Percentiles rank a stretch among this genome's conserved stretches.
phyloP scores from a whole-genome alignment of 2,888 invertebrate genomes.

The Pemphredon lugubris region DNA sequence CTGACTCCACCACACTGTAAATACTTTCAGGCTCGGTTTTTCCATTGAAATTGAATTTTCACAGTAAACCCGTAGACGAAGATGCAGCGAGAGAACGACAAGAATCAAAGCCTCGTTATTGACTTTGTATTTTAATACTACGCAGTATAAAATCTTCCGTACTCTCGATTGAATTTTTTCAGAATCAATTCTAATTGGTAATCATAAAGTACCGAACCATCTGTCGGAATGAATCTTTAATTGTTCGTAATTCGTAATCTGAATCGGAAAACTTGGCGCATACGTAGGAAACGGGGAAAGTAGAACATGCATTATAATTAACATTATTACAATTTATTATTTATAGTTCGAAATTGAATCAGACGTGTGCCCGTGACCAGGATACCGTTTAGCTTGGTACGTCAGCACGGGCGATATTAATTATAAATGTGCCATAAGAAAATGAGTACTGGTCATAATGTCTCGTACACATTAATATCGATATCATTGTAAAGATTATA shows the following conservation, averaged over 20 bases:
- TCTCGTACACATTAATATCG: constrained; percentile 73
- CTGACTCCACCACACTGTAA: neutral
- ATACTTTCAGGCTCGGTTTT: neutral
- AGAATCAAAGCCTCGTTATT: too few relatives aligned
- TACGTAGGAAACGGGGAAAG: constrained; percentile 30
- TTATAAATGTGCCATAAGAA: constrained; percentile 80
- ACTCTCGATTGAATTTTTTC: too few relatives aligned
- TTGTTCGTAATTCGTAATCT: too few relatives aligned
- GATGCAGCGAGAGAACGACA: too few relatives aligned
- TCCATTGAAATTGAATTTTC: neutral
- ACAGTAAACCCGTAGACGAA: neutral
- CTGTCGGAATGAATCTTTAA: too few relatives aligned
- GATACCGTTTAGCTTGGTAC: constrained; percentile 70
- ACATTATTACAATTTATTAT: constrained; percentile 78
- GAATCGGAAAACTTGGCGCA: too few relatives aligned
- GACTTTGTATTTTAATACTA: too few relatives aligned
- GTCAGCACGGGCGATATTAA: constrained; percentile 71
- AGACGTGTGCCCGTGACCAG: constrained; percentile 66
- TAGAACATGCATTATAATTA: constrained; percentile 51
- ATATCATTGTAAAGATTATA: constrained; percentile 78
- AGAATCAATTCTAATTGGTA: too few relatives aligned
- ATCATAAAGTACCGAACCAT: too few relatives aligned
- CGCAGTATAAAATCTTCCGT: too few relatives aligned
- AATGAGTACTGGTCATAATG: constrained; percentile 77
- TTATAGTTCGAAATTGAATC: constrained; percentile 73